These are phyloP conservation scores for Gadus macrocephalus DNA, from an alignment of 2,113 vertebrate species.

Conservation along the genomic window DNA sequence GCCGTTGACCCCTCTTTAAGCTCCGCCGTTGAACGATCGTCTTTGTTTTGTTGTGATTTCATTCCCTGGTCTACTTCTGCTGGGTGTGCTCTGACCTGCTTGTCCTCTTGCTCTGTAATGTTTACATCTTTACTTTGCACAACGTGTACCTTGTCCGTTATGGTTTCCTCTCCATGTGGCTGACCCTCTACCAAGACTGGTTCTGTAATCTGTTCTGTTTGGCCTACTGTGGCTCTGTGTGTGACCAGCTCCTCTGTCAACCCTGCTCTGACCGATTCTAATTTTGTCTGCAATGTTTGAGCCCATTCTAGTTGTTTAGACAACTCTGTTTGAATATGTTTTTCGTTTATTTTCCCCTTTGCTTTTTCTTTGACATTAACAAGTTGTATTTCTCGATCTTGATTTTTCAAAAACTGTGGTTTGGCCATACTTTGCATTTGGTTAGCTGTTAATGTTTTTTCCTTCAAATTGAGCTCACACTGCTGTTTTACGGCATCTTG, in stretches of 20 bases:
- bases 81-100: slow-evolving; percentile 2
- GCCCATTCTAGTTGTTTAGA: slow-evolving; percentile 18
- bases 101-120: slow-evolving; percentile 24
- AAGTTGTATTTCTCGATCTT: slow-evolving; percentile 17
- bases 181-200: not conserved
- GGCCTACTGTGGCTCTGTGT: slow-evolving; percentile 2
- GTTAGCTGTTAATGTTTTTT: slow-evolving; percentile 13
- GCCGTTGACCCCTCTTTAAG: slow-evolving; percentile 18
- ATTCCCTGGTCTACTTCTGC: slow-evolving; percentile 29
- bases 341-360: no score
- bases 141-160: slow-evolving; percentile 9
- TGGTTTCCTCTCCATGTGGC: slow-evolving; percentile 12
- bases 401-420: slow-evolving; percentile 12
- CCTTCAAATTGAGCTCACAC: slow-evolving; percentile 22
- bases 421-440: slow-evolving; percentile 10
- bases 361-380: slow-evolving; percentile 31
- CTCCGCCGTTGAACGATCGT: slow-evolving; percentile 30
- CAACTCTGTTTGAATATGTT: slow-evolving; percentile 35
- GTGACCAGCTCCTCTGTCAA: slow-evolving; percentile 6
- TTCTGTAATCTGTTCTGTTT: not conserved
- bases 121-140: not conserved
- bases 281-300: not conserved
- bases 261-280: slow-evolving; percentile 9
- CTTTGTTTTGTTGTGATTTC: slow-evolving; percentile 28
- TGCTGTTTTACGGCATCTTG: slow-evolving; percentile 14